Evolutionary conservation across 2,888 invertebrate species (phyloP).

Genomic region (Fragum whitleyi): DNA sequence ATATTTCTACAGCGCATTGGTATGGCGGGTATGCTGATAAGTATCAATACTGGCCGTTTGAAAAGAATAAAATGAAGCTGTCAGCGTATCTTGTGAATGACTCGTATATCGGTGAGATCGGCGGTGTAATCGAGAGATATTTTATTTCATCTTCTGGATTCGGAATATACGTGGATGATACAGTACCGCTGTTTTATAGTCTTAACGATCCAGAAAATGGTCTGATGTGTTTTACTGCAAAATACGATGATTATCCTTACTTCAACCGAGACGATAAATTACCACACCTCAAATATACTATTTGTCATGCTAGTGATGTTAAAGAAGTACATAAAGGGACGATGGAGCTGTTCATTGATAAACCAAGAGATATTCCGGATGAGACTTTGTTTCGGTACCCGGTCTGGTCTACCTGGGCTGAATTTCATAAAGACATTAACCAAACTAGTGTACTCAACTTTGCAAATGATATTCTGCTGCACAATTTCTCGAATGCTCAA

Average conservation of each 20-base stretch:
- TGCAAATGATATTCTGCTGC: slow-evolving; percentile 68
- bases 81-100: slow-evolving; percentile 77
- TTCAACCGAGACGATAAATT: slow-evolving; percentile 53
- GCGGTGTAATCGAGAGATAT: slow-evolving; percentile 85
- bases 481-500: slow-evolving; percentile 76
- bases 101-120: slow-evolving; percentile 74
- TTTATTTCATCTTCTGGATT: slow-evolving; percentile 90
- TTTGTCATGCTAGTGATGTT: slow-evolving; percentile 71
- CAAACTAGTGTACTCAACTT: slow-evolving; percentile 85
- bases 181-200: slow-evolving; percentile 91
- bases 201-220: slow-evolving; percentile 88
- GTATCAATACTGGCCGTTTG: slow-evolving; percentile 93
- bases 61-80: slow-evolving; percentile 83
- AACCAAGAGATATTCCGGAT: slow-evolving; percentile 89
- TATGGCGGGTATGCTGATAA: slow-evolving; percentile 94
- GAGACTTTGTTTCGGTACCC: slow-evolving; percentile 91
- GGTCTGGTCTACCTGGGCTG: slow-evolving; percentile 96
- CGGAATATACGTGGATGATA: slow-evolving; percentile 89
- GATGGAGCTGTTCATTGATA: slow-evolving; percentile 86
- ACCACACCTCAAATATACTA: slow-evolving; percentile 71
- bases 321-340: slow-evolving; percentile 84
- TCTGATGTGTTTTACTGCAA: slow-evolving; percentile 71
- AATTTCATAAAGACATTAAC: slow-evolving; percentile 90
- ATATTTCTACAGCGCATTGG: slow-evolving; percentile 87
- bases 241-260: slow-evolving; percentile 73